phyloP scores from a whole-genome alignment of 2,113 vertebrate species.

The Melospiza georgiana region DNA sequence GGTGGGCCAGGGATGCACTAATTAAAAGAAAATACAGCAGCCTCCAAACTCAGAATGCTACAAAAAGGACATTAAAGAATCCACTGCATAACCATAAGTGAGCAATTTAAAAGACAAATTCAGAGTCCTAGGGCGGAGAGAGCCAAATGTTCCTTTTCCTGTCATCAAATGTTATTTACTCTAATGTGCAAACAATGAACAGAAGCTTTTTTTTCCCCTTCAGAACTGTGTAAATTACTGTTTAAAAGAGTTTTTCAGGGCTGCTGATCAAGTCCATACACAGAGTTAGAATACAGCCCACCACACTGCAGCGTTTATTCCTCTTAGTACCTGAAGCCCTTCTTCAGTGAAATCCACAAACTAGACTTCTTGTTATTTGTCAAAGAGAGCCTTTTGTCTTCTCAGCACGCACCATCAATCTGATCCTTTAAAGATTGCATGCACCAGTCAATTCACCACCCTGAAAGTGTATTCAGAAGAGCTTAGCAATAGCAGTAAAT shows the following conservation, averaged over 20 bases:
- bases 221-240: not conserved
- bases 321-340: not conserved
- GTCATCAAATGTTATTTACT: slow-evolving; percentile 58
- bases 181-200: slow-evolving; percentile 60
- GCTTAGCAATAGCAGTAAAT: slow-evolving; percentile 9
- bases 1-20: not conserved
- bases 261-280: not conserved
- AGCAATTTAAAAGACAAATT: slow-evolving; percentile 54
- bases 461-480: not conserved
- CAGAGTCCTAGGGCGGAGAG: not conserved
- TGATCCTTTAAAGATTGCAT: not conserved
- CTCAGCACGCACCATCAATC: not conserved
- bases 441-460: not conserved
- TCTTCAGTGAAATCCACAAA: not conserved
- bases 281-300: slow-evolving; percentile 1
- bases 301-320: not conserved
- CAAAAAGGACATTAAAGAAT: not conserved
- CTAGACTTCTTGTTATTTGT: not conserved
- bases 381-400: slow-evolving; percentile 19
- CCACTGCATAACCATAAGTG: not conserved
- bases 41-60: not conserved
- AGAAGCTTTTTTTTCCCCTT: not conserved
- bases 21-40: not conserved
- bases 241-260: slow-evolving; percentile 2
- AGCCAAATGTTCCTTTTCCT: slow-evolving; percentile 52